Evolutionary conservation across 1,140 invertebrate genomes (phyloP).

Genomic region (Caenorhabditis briggsae): DNA sequence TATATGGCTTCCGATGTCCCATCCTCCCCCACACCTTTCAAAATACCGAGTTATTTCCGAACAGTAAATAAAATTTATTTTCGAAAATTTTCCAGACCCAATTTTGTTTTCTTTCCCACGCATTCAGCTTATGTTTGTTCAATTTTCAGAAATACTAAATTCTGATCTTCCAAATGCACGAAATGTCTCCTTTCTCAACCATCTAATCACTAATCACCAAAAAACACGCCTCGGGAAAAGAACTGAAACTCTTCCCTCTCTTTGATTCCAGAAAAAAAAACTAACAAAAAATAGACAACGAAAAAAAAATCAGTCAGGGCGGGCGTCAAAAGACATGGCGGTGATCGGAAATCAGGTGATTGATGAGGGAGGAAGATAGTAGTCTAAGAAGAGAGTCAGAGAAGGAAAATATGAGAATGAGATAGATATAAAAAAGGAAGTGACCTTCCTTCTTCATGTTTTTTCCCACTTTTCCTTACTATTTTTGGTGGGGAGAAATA

Average conservation of each 20-base stretch:
- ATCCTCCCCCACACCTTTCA: too few species aligned
- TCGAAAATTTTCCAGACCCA: too few species aligned
- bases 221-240: constrained; percentile 13
- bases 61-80: too few species aligned
- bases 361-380: not conserved
- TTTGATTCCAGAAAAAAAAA: not conserved
- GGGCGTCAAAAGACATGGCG: constrained; percentile 45
- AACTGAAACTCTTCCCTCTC: too few species aligned
- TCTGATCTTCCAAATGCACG: not conserved
- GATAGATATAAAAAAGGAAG: constrained; percentile 18
- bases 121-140: too few species aligned
- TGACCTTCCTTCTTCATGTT: constrained; percentile 9
- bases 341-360: constrained; percentile 52
- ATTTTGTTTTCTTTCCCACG: too few species aligned
- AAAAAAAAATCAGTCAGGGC: constrained; percentile 7
- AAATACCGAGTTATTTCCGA: too few species aligned
- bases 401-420: not conserved
- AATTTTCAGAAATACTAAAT: not conserved
- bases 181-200: not conserved
- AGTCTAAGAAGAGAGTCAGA: not conserved
- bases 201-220: constrained; percentile 32
- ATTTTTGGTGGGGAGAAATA: constrained; percentile 44
- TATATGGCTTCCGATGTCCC: too few species aligned
- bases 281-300: not conserved
- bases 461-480: constrained; percentile 21